Evolutionary conservation across 2,113 vertebrate species (phyloP), one percentile per base, ranked within the genome.

Genomic region (Synodontis membranacea): DNA sequence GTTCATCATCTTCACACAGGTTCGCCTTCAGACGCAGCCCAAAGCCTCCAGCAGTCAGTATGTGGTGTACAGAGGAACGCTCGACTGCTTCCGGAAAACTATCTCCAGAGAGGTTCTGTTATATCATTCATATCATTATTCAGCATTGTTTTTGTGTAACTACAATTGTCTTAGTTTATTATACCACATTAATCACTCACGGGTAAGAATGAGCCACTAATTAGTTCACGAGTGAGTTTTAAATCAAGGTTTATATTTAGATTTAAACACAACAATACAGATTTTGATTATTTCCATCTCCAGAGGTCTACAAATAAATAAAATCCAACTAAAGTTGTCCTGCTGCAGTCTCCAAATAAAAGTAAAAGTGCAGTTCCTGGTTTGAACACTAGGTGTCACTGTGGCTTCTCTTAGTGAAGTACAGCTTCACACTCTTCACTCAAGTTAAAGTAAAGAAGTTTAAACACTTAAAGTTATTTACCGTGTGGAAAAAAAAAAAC

Each of bases 21-120:
- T 96, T 76, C 93, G 94, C 37, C 93, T 96, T 2, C 95, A 96
- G 86, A 96, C 94, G 2, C 95, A 96, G 81, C 91, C 92, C 58
- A 94, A 91, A 92, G 91, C 87, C 39, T 87, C 89, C 54, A 39
- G 72, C 2, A 3, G 87, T 70, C 92, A 90, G 64, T 56, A 85
- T 62, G 90, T 91, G 7, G 66, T 94, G 82, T 95, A 94, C 91
- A 92, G 56, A 1, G 94, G 94, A 56, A 92, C 94, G 0, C 93
- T 92, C 5, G 95, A 95, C 92, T 95, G 95, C 50, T 92, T 95
- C 86, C 88, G 91, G 15, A 95, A 94, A 88, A 95, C 94, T 0
- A 80, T 95, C 0, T 93, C 93, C 80, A 94, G 92, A 91, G 94
- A 95, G 95, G 94, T 95, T 80, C 34, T 7, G 1, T 14, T 39